Evolutionary conservation across 2,113 vertebrate genomes (phyloP).

Genomic region (Thamnophis sirtalis): DNA sequence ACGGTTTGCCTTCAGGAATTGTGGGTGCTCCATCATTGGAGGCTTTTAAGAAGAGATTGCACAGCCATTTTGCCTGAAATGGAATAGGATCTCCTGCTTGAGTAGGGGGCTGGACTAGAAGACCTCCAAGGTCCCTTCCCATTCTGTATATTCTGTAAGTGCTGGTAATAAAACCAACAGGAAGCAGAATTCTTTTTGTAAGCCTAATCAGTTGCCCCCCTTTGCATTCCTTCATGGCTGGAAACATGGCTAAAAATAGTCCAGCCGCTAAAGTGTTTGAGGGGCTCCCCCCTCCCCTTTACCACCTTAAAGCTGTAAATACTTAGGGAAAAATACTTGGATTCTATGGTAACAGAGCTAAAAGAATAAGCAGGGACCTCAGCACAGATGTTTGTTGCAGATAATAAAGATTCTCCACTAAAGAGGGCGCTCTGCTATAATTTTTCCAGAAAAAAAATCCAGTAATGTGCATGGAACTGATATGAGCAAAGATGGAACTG

Average conservation of each 20-base stretch:
- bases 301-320: not conserved
- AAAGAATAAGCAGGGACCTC: not conserved
- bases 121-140: not conserved
- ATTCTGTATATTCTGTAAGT: not conserved
- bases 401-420: not conserved
- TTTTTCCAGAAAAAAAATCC: not conserved
- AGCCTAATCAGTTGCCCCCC: not conserved
- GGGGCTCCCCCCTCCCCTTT: not conserved
- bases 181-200: not conserved
- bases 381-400: not conserved
- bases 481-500: not conserved
- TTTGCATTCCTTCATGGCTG: not conserved
- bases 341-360: slow-evolving; percentile 17
- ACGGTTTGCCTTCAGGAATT: not conserved
- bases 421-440: not conserved
- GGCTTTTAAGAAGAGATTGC: not conserved
- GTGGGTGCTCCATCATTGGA: not conserved
- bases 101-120: not conserved
- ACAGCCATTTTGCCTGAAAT: not conserved
- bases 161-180: not conserved
- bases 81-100: no score
- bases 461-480: not conserved
- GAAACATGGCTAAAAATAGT: slow-evolving; percentile 12
- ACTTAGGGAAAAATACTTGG: not conserved
- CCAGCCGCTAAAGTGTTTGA: not conserved